Percentiles rank a stretch among this genome's conserved stretches.
phyloP scores from a whole-genome alignment of 2,797 vertebrate species.

The Acipenser transmontanus region DNA sequence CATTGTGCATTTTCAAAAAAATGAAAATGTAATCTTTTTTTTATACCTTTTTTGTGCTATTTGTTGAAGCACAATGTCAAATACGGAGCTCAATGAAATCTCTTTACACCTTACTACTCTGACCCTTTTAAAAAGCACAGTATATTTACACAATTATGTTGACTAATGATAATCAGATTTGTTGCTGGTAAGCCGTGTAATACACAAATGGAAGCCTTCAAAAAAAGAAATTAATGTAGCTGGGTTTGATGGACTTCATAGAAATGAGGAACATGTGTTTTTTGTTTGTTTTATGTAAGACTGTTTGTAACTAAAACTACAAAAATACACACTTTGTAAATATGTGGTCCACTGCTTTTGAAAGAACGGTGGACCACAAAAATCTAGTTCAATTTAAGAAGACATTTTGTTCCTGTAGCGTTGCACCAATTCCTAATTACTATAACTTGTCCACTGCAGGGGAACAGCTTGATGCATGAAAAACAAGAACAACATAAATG shows the following conservation, averaged over 20 bases:
- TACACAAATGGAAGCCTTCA: constrained; percentile 8
- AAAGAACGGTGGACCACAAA: no score
- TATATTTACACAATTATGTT: background rate
- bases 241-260: background rate
- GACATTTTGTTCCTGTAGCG: no score
- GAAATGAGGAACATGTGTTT: background rate
- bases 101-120: background rate
- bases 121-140: background rate
- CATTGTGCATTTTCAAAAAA: constrained; percentile 7
- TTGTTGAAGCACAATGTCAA: constrained; percentile 24
- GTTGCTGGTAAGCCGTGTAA: constrained; percentile 6
- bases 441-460: no score
- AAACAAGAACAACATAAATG: no score
- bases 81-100: background rate
- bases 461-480: no score
- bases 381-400: no score
- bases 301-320: constrained; percentile 2
- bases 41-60: constrained; percentile 18
- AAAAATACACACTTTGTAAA: constrained; percentile 40
- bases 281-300: background rate
- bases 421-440: no score
- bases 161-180: background rate
- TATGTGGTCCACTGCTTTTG: constrained; percentile 41
- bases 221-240: background rate
- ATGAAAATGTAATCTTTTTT: constrained; percentile 4